These are phyloP conservation scores for Neodiprion pinetum DNA, from an alignment of 1,140 invertebrate species.

Conservation along the genomic window DNA sequence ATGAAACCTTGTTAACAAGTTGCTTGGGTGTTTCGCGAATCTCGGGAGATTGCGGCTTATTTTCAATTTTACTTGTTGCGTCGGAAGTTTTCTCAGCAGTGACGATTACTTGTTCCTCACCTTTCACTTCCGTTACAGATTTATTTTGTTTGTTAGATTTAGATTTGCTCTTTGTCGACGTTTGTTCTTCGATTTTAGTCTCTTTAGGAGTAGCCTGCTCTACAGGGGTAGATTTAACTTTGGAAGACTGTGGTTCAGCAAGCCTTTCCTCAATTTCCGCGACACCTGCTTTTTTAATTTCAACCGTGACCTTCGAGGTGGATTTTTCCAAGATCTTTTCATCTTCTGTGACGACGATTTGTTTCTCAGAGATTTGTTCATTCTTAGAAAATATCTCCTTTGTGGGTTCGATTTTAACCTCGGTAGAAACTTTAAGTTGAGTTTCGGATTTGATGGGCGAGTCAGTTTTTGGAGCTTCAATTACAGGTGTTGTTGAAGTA, in stretches of 20 bases:
- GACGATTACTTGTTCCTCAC: slow-evolving; percentile 16
- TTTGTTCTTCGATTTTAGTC: slow-evolving; percentile 1
- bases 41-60: not conserved
- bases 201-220: slow-evolving; percentile 11
- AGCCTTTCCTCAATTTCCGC: slow-evolving; percentile 16
- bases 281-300: slow-evolving; percentile 26
- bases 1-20: not conserved
- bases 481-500: not conserved
- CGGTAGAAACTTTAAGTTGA: not conserved
- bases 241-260: slow-evolving; percentile 21
- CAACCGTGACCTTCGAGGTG: slow-evolving; percentile 27
- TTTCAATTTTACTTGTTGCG: not conserved
- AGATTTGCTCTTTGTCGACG: not conserved
- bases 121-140: slow-evolving; percentile 13
- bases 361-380: slow-evolving; percentile 1
- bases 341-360: slow-evolving; percentile 28
- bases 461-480: not conserved
- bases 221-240: not conserved
- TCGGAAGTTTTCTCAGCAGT: slow-evolving; percentile 12
- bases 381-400: not conserved
- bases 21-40: not conserved
- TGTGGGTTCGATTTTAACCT: too few species aligned
- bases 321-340: slow-evolving; percentile 18
- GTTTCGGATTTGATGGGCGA: not conserved
- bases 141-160: slow-evolving; percentile 21